These are phyloP conservation scores for Orchestia grillus DNA, from an alignment of 1,140 invertebrate genomes.

Conservation along the genomic window DNA sequence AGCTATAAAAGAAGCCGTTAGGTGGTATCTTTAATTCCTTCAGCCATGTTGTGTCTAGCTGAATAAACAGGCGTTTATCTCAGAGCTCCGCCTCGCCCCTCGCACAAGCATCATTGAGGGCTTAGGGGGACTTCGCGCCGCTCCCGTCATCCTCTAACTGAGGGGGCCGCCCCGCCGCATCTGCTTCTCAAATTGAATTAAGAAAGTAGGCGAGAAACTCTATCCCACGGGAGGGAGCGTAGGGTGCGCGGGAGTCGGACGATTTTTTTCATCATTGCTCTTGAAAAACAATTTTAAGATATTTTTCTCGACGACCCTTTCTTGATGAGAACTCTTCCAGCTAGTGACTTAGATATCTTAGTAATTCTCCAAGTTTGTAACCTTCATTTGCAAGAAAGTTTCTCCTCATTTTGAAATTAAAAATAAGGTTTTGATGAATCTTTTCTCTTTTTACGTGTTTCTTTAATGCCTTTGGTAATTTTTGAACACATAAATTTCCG, in stretches of 20 bases:
- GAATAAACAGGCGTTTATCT: conserved; percentile 29
- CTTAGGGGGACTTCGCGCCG: not conserved
- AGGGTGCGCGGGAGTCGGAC: not conserved
- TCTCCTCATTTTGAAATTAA: not conserved
- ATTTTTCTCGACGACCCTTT: not conserved
- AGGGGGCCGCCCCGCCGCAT: not conserved
- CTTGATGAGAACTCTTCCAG: not conserved
- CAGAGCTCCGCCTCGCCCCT: not conserved
- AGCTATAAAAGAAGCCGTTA: conserved; percentile 23
- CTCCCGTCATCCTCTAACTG: not conserved
- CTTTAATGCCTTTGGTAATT: too few relatives aligned
- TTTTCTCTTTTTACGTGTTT: too few relatives aligned
- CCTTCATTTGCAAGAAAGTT: not conserved
- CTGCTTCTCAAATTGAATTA: conserved; percentile 28
- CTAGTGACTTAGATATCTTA: not conserved
- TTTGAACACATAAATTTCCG: too few relatives aligned
- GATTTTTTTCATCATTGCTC: not conserved
- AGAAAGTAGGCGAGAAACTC: conserved; percentile 17
- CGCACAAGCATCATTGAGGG: not conserved
- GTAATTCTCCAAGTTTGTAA: not conserved
- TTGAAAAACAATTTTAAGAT: not conserved
- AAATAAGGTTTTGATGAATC: not conserved
- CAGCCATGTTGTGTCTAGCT: conserved; percentile 36
- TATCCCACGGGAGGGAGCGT: conserved; percentile 20
- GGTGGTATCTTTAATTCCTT: conserved; percentile 1